These are phyloP conservation scores for Lasioglossum morio DNA, from an alignment of 2,888 invertebrate genomes.

Conservation along the genomic window DNA sequence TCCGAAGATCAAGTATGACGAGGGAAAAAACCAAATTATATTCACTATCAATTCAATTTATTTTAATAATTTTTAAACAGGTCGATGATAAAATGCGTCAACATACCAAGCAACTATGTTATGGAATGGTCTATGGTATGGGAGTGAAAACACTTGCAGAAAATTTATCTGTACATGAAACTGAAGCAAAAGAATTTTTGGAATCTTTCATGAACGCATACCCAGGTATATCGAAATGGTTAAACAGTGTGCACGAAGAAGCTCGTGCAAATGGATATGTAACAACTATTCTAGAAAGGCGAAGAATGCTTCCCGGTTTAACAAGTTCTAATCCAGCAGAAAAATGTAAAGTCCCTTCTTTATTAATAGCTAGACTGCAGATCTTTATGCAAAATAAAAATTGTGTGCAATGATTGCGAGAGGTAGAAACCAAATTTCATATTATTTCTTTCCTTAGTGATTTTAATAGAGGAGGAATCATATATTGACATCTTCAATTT, in stretches of 20 bases:
- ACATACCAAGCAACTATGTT: constrained; percentile 96
- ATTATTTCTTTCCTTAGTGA: no score
- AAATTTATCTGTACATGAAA: constrained; percentile 91
- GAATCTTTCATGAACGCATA: constrained; percentile 92
- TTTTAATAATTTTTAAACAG: constrained; percentile 78
- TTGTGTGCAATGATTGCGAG: no score
- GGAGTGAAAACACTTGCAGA: constrained; percentile 93
- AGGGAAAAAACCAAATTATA: background rate
- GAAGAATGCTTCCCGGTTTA: constrained; percentile 92
- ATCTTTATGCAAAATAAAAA: no score
- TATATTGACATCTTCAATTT: no score
- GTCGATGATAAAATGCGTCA: constrained; percentile 92
- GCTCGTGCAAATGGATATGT: constrained; percentile 92
- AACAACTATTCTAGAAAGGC: constrained; percentile 92
- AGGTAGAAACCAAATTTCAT: no score
- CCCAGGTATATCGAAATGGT: constrained; percentile 89
- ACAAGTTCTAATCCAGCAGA: constrained; percentile 87
- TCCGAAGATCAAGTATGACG: constrained; percentile 86
- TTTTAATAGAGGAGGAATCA: no score
- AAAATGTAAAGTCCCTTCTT: constrained; percentile 86
- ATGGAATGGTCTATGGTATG: constrained; percentile 99
- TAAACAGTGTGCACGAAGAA: constrained; percentile 86
- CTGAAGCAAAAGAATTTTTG: constrained; percentile 92
- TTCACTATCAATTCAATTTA: background rate
- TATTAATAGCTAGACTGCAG: background rate